Conservation (phyloP, 92 coral and sea anemone species). For the Bergia puertoricense region DNA sequence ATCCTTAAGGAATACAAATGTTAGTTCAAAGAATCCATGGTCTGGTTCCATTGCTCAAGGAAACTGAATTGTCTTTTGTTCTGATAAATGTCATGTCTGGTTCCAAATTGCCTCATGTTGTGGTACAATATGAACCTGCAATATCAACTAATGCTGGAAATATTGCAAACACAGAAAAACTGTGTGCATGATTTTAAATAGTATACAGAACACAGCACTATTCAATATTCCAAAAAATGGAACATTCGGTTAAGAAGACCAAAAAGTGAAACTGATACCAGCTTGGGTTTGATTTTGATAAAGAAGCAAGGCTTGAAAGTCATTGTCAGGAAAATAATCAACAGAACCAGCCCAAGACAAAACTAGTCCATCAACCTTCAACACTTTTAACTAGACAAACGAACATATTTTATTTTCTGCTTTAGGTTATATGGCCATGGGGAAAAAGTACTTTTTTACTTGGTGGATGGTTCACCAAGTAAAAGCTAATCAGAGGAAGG, state of each 20-base stretch:
- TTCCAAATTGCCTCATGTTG: not conserved
- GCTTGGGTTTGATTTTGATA: not conserved
- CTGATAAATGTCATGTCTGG: not conserved
- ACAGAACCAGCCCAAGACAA: not conserved
- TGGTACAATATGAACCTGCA: not conserved
- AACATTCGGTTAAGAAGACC: not conserved
- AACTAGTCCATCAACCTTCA: not conserved
- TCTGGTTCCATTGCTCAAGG: not conserved
- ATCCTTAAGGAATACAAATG: not conserved
- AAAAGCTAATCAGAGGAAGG: too few species aligned
- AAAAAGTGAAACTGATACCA: slow-evolving; percentile 18
- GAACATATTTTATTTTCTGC: not conserved
- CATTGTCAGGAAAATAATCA: not conserved
- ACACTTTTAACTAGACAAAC: not conserved
- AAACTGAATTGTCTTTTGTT: slow-evolving; percentile 1
- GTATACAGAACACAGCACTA: not conserved
- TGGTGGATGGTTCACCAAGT: not conserved
- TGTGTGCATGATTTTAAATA: not conserved
- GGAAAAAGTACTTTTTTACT: too few species aligned
- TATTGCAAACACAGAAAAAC: too few species aligned
- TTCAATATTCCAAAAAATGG: not conserved
- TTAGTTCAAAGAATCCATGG: not conserved
- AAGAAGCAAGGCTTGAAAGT: not conserved
- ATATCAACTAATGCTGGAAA: too few species aligned
- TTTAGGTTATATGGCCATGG: too few species aligned